Evolutionary conservation across 2,113 vertebrate species (phyloP).

Genomic region (Xyrauchen texanus): DNA sequence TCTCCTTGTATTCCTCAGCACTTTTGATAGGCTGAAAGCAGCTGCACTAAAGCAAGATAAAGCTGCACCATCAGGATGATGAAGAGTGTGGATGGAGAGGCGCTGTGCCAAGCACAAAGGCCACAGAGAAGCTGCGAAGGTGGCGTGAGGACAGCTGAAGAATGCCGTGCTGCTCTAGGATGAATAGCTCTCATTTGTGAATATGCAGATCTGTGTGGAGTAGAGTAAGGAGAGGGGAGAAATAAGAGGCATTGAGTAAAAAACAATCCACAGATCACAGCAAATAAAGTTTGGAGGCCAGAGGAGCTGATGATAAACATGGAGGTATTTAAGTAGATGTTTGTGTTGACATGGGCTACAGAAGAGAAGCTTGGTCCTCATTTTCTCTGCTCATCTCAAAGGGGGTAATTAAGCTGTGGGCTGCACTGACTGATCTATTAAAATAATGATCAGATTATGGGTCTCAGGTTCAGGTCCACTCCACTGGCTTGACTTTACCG

Average conservation of each 20-base stretch:
- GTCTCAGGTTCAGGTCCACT: constrained; percentile 20
- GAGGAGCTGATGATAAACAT: constrained; percentile 57
- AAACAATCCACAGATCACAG: constrained; percentile 83
- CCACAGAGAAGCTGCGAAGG: constrained; percentile 83
- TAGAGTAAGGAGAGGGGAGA: neutral
- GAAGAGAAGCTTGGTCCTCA: constrained; percentile 84
- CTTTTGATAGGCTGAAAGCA: constrained; percentile 87
- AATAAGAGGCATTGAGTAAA: constrained; percentile 57
- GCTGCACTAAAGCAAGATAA: constrained; percentile 90
- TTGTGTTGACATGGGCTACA: constrained; percentile 41
- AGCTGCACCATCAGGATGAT: constrained; percentile 91
- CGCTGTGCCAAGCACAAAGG: constrained; percentile 89
- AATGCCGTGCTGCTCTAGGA: constrained; percentile 79
- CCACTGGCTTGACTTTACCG: constrained; percentile 1
- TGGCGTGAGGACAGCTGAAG: constrained; percentile 83
- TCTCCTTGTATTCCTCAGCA: constrained; percentile 78
- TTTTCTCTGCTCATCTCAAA: constrained; percentile 71
- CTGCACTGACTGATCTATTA: neutral
- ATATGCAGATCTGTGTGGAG: constrained; percentile 85
- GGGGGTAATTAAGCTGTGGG: constrained; percentile 11
- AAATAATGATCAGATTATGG: constrained; percentile 27
- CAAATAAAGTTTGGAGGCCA: constrained; percentile 77
- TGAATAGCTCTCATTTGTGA: constrained; percentile 93
- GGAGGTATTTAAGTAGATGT: too few relatives aligned
- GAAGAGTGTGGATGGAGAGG: constrained; percentile 92